Base-by-base conservation (phyloP, 2,797 vertebrate species). In the Chiloscyllium punctatum region DNA sequence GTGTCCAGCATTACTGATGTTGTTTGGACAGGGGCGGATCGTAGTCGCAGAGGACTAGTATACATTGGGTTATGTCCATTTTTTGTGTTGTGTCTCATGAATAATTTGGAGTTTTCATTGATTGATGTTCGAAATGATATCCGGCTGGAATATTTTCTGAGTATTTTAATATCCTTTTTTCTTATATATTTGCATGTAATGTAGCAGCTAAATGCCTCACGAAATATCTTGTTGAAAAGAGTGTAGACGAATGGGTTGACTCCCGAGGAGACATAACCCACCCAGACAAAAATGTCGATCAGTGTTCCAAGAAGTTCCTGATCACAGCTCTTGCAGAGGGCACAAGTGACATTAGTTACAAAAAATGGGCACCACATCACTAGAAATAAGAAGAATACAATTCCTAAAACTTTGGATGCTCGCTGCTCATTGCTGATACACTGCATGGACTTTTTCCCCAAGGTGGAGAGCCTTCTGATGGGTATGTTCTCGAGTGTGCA, bases 331-430 rank as follows among this genome's bases (percentile, higher is more conserved):
- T 97, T 96, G 96, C 99, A 99, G 79, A 99, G 97, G 96, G 98
- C 99, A 11, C 98, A 98, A 77, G 98, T 98, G 96, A 99, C 96
- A 57, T 99, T 99, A 79, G 99, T 99, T 95, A 99, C 98, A 96
- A 99, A 99, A 97, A 99, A 99, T 0, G 99, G 99, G 96, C 99
- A 99, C 99, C 99, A 99, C 99, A 99, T 99, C 96, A 99, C 96
- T 94, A 99, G 97, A 96, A 99, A 99, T 96, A 99, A 97, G 94
- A 98, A 98, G 97, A 99, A 99, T 27, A 99, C 99, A 0, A 99
- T 99, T 87, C 99, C 99, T 25, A 99, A 97, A 95, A 99, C 99
- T 96, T 99, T 99, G 4, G 99, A 99, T 0, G 99, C 99, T 25
- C 99, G 98, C 97, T 99, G 98, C 97, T 99, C 99, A 0, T 99